Base-by-base conservation (phyloP, 1,140 invertebrate genomes). In the Neuroterus valhalla region DNA sequence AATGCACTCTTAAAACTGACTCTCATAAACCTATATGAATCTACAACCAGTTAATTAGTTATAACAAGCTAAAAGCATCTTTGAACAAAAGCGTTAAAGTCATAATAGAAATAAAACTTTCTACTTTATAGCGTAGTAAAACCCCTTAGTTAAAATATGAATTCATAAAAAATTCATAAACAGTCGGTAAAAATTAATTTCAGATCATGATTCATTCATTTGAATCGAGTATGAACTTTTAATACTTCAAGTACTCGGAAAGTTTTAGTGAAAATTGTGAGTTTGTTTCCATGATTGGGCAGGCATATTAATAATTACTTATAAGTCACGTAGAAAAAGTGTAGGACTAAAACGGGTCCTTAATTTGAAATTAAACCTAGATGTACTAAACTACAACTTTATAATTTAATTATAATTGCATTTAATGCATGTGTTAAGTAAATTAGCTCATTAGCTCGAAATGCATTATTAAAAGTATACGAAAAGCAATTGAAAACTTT, bases 221-320 rank as follows among this genome's bases (percentile, higher is more conserved):
- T 3, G 17, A 48, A 17, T 48, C 17, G 2, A 23, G 23, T 52
- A 21, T 31, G 26, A 26, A 31, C 17, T n/a, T 23, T 62, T 62
- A 62, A 62, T 62, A 62, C 55, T 62, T 38, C 31, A 62, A 62
- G 55, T 62, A 62, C 26, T 31, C 55, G 55, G 55, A 62, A 62
- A 62, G 26, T 62, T 62, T 15, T 62, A 15, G 23, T 62, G 3
- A 12, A 11, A 15, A 15, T 31, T 31, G 4, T 48, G 46, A 48
- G 46, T 48, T 48, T 15, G 17, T 48, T n/a, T n/a, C 46, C 31
- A 8, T 38, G 6, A 38, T 38, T 38, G 10, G 15, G 31, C 3
- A 38, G 12, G 23, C 55, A 38, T 10, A 10, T 38, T 38, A 26
- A 21, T 50, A 4, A 19, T 50, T 55, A 55, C 12, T 21, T 21